Conservation (phyloP, 2,888 invertebrate species). For the Drosophila incognita region DNA sequence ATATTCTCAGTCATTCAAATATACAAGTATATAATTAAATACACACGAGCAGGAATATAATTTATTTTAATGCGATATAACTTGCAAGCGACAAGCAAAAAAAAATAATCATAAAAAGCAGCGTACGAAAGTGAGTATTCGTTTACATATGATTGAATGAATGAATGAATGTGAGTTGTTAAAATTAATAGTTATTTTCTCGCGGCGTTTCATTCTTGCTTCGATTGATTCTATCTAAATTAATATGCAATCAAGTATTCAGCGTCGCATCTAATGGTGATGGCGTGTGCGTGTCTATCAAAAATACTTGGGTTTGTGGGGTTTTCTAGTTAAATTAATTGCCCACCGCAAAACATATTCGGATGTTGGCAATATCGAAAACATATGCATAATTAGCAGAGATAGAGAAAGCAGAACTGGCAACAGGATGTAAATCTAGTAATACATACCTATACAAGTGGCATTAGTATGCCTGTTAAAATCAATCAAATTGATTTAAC, state of each 20-base stretch:
- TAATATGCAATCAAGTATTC: constrained; percentile 76
- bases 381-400: constrained; percentile 64
- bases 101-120: constrained; percentile 3
- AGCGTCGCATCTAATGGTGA: constrained; percentile 57
- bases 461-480: constrained; percentile 35
- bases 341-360: constrained; percentile 20
- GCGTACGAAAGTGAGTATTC: constrained; percentile 38
- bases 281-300: constrained; percentile 60
- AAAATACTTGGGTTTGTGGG: constrained; percentile 16
- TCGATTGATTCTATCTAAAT: constrained; percentile 54
- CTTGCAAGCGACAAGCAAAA: background rate
- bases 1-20: constrained; percentile 7
- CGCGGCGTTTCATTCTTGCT: constrained; percentile 33
- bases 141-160: constrained; percentile 27
- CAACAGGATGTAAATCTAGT: constrained; percentile 38
- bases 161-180: constrained; percentile 65
- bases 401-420: background rate
- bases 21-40: constrained; percentile 23
- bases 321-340: constrained; percentile 60
- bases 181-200: constrained; percentile 58
- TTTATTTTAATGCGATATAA: constrained; percentile 7
- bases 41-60: constrained; percentile 39
- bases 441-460: constrained; percentile 10
- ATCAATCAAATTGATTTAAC: constrained; percentile 38
- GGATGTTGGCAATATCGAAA: constrained; percentile 37